phyloP scores from a whole-genome alignment of 2,888 invertebrate genomes.

The Glaucopsyche alexis region DNA sequence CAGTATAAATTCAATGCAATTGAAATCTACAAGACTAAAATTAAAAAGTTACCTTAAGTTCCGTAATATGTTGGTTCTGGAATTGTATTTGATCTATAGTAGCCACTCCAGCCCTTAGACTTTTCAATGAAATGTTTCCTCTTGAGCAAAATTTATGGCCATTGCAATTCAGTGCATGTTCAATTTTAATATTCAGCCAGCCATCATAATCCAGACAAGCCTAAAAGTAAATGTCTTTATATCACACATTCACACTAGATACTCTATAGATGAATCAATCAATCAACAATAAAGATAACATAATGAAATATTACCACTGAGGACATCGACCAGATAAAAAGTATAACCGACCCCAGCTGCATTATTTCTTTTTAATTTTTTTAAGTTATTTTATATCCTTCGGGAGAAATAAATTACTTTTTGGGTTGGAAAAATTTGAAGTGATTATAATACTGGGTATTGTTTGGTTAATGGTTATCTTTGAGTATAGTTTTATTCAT shows the following conservation, averaged over 20 bases:
- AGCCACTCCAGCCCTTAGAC: conserved; percentile 83
- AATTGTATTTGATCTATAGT: conserved; percentile 82
- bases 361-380: neutral
- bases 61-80: conserved; percentile 73
- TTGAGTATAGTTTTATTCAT: too few relatives aligned
- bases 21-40: too few relatives aligned
- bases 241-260: neutral
- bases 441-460: too few relatives aligned
- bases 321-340: neutral
- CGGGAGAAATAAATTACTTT: too few relatives aligned
- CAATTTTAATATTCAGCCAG: conserved; percentile 84
- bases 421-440: too few relatives aligned
- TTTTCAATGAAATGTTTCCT: conserved; percentile 85
- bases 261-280: neutral
- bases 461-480: too few relatives aligned
- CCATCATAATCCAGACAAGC: conserved; percentile 85
- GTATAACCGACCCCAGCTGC: neutral
- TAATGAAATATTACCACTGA: neutral
- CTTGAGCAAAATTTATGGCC: conserved; percentile 81
- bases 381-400: too few relatives aligned
- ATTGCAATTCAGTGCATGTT: conserved; percentile 82
- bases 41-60: conserved; percentile 72
- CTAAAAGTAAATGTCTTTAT: conserved; percentile 50
- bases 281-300: neutral
- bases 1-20: too few relatives aligned